phyloP scores from a whole-genome alignment of 2,797 vertebrate species.

The Antennarius maculatus region DNA sequence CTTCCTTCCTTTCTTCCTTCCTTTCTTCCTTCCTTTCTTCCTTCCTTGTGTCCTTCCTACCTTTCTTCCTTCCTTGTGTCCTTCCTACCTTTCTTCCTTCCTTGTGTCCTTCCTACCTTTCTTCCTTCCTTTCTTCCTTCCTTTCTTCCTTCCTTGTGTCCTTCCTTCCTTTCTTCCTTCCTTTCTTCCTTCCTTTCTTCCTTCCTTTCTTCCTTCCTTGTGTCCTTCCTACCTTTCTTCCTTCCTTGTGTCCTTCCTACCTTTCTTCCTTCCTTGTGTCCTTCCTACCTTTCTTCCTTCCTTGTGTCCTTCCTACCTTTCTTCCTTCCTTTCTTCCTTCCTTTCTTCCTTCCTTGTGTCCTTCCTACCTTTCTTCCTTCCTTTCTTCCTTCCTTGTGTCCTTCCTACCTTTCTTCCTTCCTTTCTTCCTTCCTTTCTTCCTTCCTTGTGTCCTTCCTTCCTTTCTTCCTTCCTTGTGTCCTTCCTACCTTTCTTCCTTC shows the following conservation, averaged over 20 bases:
- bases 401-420: conserved; percentile 42
- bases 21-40: conserved; percentile 29
- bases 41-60: conserved; percentile 42
- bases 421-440: conserved; percentile 29
- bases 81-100: too few relatives aligned
- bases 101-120: conserved; percentile 36
- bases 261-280: conserved; percentile 67
- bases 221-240: conserved; percentile 35
- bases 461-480: conserved; percentile 55
- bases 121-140: conserved; percentile 26
- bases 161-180: conserved; percentile 62
- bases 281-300: too few relatives aligned
- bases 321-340: conserved; percentile 26
- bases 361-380: conserved; percentile 62
- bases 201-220: conserved; percentile 34
- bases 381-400: conserved; percentile 52
- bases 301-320: conserved; percentile 36
- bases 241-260: conserved; percentile 42
- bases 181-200: conserved; percentile 52
- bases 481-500: conserved; percentile 42
- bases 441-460: conserved; percentile 42
- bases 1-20: conserved; percentile 37
- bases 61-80: conserved; percentile 67
- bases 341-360: conserved; percentile 33
- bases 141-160: conserved; percentile 33